Conservation (phyloP, 1,140 invertebrate genomes). For the Drosophila sechellia region DNA sequence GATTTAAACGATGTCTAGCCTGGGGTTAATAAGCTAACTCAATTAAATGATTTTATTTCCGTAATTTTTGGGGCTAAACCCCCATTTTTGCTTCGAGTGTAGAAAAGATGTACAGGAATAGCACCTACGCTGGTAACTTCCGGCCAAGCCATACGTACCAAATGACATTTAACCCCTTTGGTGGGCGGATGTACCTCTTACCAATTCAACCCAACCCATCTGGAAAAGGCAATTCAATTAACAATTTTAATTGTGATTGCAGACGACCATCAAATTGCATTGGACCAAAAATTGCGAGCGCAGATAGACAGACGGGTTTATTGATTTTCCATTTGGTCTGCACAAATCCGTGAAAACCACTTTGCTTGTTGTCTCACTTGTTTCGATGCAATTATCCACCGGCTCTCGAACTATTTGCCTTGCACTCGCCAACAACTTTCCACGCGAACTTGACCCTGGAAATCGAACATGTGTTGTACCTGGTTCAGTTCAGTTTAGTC, state of each 20-base stretch:
- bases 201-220: neutral
- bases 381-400: slow-evolving; percentile 47
- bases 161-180: slow-evolving; percentile 11
- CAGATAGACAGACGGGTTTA: slow-evolving; percentile 54
- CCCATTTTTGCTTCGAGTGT: slow-evolving; percentile 1
- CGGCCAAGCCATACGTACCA: neutral
- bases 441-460: slow-evolving; percentile 54
- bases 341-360: slow-evolving; percentile 45
- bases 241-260: slow-evolving; percentile 52
- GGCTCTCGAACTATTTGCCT: slow-evolving; percentile 35
- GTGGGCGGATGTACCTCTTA: neutral
- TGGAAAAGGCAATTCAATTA: slow-evolving; percentile 41
- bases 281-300: slow-evolving; percentile 6
- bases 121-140: neutral
- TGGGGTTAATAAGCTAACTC: too few relatives aligned
- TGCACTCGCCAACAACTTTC: slow-evolving; percentile 45
- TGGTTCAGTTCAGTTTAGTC: slow-evolving; percentile 28
- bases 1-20: too few relatives aligned
- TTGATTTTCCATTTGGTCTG: slow-evolving; percentile 57
- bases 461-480: slow-evolving; percentile 1
- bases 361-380: slow-evolving; percentile 30
- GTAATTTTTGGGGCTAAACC: neutral
- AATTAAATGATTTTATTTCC: too few relatives aligned
- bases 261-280: slow-evolving; percentile 41
- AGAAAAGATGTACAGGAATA: slow-evolving; percentile 1